Conservation (phyloP, 2,888 invertebrate species). For the Carcina quercana region DNA sequence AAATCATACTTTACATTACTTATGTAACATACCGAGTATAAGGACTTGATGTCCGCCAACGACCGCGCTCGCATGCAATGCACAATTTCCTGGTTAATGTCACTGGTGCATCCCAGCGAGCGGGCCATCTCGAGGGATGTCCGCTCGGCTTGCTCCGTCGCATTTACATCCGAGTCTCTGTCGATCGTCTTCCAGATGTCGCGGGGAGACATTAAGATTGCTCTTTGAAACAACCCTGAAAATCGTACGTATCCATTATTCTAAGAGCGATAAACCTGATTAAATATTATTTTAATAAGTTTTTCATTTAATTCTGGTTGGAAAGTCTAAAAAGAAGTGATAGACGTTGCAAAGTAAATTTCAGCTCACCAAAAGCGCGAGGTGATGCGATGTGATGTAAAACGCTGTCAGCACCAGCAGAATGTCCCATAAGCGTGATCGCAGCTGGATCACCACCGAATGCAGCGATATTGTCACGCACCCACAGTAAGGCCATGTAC, state of each 20-base stretch:
- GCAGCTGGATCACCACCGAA: conserved; percentile 88
- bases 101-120: conserved; percentile 65
- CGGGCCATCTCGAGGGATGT: conserved; percentile 74
- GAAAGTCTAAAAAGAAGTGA: too few species aligned
- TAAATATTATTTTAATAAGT: too few species aligned
- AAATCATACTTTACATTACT: too few species aligned
- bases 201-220: conserved; percentile 79
- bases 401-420: conserved; percentile 83
- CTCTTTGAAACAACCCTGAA: conserved; percentile 77
- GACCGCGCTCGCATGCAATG: conserved; percentile 77
- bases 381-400: conserved; percentile 80
- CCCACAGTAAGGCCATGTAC: conserved; percentile 84
- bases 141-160: conserved; percentile 46
- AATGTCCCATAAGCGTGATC: conserved; percentile 89
- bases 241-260: too few species aligned
- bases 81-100: conserved; percentile 67
- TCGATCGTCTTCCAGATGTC: conserved; percentile 54
- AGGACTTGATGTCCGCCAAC: conserved; percentile 73
- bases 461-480: conserved; percentile 81
- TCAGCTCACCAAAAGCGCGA: conserved; percentile 72
- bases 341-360: too few species aligned
- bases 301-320: too few species aligned
- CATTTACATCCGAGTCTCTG: conserved; percentile 27
- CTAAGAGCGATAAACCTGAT: too few species aligned
- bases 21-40: conserved; percentile 37